Base-by-base conservation (phyloP, 2,797 vertebrate genomes). In the Poecilia wingei region DNA sequence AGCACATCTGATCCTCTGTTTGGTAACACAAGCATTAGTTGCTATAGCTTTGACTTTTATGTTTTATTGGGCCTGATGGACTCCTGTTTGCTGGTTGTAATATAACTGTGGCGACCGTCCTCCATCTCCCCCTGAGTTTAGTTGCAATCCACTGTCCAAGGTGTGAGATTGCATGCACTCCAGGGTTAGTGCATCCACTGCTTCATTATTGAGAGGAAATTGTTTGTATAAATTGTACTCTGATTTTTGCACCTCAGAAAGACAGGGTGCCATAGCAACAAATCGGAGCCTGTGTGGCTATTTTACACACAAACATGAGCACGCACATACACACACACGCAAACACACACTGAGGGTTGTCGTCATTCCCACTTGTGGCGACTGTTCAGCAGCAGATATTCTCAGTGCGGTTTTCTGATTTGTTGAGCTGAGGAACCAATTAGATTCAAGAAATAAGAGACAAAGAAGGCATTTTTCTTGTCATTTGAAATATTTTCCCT, bases 211-310 rank as follows among this genome's bases (percentile, higher is more conserved):
- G 39, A 81, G 84, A 86, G 88, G 85, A 92, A 92, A 92, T 91
- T 92, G 90, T 88, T 88, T 84, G 59, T 83, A 89, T 91, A 89
- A 89, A 94, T 93, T 91, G 85, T 91, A 87, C 72, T 85, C 77
- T 88, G 90, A 87, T 91, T 91, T 53, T 91, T 86, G 83, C 87
- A 91, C 87, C 90, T 88, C 80, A 3, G 89, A 82, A 91, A 84
- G 86, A 92, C 74, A 18, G 75, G 88, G 78, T 83, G 79, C 91
- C 92, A 92, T 93, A 87, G 92, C 92, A 94, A 95, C 93, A 82
- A 89, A 92, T 90, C 81, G 16, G 49, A 88, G 82, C 86, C 83
- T 41, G 68, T 20, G 22, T 81, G 49, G 79, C 81, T 88, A 87
- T 89, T 89, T 82, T 70, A 83, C 25, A 8, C 81, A 73, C 79